These are phyloP conservation scores for Ephydatia muelleri DNA, from an alignment of 37 sponge, comb jelly and placozoan species.

Conservation along the genomic window DNA sequence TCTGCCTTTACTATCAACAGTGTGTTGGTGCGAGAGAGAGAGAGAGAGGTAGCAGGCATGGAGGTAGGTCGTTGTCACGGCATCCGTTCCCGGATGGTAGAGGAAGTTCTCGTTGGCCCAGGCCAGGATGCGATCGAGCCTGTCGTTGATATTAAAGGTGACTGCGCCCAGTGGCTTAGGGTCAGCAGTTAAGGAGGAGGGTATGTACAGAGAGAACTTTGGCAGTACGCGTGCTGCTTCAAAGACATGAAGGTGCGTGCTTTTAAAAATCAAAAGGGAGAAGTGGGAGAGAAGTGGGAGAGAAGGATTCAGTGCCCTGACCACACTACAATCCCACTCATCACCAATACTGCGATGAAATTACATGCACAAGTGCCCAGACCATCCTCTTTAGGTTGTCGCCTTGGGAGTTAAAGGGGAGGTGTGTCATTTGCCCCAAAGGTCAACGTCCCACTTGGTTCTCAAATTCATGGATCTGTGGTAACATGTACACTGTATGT, in stretches of 20 bases:
- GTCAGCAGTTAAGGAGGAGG: slow-evolving; percentile 42
- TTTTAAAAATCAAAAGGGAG: slow-evolving; percentile 5
- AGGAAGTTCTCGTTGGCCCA: slow-evolving; percentile 63
- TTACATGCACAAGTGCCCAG: no score
- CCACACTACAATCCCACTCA: background rate
- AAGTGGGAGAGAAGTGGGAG: no score
- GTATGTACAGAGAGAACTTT: slow-evolving; percentile 78
- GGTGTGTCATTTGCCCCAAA: background rate
- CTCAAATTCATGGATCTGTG: background rate
- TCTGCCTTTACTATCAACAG: slow-evolving; percentile 77
- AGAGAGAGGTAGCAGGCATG: slow-evolving; percentile 73
- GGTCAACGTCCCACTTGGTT: background rate
- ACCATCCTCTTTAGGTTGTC: no score
- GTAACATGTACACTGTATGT: no score
- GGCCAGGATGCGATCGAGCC: slow-evolving; percentile 55
- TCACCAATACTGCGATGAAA: no score
- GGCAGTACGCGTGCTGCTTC: slow-evolving; percentile 79
- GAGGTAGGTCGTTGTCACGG: slow-evolving; percentile 34
- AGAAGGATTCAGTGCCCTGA: no score
- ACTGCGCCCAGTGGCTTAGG: slow-evolving; percentile 76
- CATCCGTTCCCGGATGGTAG: slow-evolving; percentile 50
- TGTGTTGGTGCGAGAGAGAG: slow-evolving; percentile 58
- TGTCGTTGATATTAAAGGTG: slow-evolving; percentile 70
- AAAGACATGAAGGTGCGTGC: slow-evolving; percentile 92
- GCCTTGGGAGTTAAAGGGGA: background rate